These are phyloP conservation scores for Zoroaster sp. DNA, from an alignment of 53 echinoderm and acorn worm genomes.

Conservation along the genomic window DNA sequence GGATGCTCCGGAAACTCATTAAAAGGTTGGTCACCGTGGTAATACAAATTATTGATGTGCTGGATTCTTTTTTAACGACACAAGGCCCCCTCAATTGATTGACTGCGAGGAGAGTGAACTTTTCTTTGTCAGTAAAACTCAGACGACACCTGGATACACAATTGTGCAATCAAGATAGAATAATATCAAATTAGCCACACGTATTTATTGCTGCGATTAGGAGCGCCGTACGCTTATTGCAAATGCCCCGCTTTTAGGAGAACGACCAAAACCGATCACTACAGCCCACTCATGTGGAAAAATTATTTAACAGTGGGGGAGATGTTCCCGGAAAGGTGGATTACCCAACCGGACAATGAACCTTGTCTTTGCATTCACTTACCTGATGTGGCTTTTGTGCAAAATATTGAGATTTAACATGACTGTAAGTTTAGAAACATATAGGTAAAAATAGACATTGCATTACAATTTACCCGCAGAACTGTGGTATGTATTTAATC, in stretches of 20 bases:
- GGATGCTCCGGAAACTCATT: too few relatives aligned
- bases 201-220: not conserved
- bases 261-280: not conserved
- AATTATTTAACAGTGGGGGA: not conserved
- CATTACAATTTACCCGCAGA: too few relatives aligned
- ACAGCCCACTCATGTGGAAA: not conserved
- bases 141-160: slow-evolving; percentile 22
- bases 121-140: not conserved
- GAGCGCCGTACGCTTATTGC: not conserved
- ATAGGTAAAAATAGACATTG: not conserved
- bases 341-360: slow-evolving; percentile 18
- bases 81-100: not conserved
- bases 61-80: too few relatives aligned
- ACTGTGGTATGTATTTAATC: too few relatives aligned
- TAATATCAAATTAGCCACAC: slow-evolving; percentile 28
- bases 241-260: not conserved
- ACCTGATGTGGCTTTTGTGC: not conserved
- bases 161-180: slow-evolving; percentile 25
- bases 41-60: too few relatives aligned
- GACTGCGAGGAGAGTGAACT: slow-evolving; percentile 11
- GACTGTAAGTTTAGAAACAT: not conserved
- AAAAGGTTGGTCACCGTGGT: too few relatives aligned
- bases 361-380: not conserved
- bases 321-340: not conserved
- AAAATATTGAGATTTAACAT: too few relatives aligned